Evolutionary conservation across 2,113 vertebrate species (phyloP).

Genomic region (Callionymus lyra): DNA sequence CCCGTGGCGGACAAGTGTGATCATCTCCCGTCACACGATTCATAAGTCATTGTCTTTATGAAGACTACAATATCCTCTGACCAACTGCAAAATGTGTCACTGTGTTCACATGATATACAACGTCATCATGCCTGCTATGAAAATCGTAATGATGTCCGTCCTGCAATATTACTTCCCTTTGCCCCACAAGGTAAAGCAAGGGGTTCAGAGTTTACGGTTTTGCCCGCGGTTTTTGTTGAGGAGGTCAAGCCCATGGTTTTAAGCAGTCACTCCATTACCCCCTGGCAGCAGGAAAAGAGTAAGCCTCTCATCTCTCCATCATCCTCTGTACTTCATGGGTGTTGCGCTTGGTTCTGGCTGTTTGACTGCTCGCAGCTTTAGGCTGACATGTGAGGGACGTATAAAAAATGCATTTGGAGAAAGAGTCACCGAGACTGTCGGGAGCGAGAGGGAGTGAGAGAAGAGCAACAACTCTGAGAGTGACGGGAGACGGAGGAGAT

Average conservation of each 20-base stretch:
- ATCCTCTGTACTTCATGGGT: conserved; percentile 10
- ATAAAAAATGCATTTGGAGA: conserved; percentile 31
- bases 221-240: conserved; percentile 10
- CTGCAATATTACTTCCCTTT: conserved; percentile 26
- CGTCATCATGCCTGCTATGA: conserved; percentile 60
- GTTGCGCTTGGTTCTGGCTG: conserved; percentile 12
- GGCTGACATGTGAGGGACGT: conserved; percentile 24
- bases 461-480: conserved; percentile 10
- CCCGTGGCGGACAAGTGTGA: conserved; percentile 53
- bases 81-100: conserved; percentile 50
- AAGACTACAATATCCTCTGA: conserved; percentile 45
- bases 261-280: conserved; percentile 14
- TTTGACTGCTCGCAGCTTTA: conserved; percentile 24
- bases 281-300: conserved; percentile 12
- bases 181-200: conserved; percentile 29
- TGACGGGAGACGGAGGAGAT: conserved; percentile 9
- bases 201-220: conserved; percentile 30
- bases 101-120: conserved; percentile 51
- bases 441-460: conserved; percentile 3
- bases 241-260: conserved; percentile 21
- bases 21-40: conserved; percentile 47
- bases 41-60: conserved; percentile 42
- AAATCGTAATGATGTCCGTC: conserved; percentile 44
- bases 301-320: conserved; percentile 16
- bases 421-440: conserved; percentile 12